A percentile compares a stretch with the other conserved stretches of the same genome.
Evolutionary conservation across 1,140 invertebrate species (phyloP).

Genomic region (Eupeodes corollae): DNA sequence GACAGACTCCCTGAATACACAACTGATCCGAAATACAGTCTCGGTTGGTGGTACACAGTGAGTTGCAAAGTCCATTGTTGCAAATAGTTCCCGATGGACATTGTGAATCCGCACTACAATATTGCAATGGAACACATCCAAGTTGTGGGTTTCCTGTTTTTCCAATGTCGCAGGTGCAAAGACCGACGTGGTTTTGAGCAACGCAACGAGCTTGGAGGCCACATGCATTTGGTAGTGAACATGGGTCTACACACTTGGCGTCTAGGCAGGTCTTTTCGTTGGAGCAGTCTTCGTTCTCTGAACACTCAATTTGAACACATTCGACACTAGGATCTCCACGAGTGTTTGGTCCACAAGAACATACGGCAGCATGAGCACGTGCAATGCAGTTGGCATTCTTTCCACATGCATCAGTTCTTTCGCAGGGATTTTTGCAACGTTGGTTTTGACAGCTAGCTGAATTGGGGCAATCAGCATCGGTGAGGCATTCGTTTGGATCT

Average conservation of each 20-base stretch:
- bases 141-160: constrained; percentile 75
- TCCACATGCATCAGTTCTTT: constrained; percentile 52
- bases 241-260: constrained; percentile 70
- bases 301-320: constrained; percentile 65
- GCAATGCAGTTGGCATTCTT: constrained; percentile 61
- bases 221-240: constrained; percentile 66
- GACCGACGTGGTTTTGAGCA: constrained; percentile 58
- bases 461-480: constrained; percentile 65
- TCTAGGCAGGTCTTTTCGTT: constrained; percentile 60
- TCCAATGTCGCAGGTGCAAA: constrained; percentile 68
- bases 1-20: constrained; percentile 66
- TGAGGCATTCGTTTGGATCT: constrained; percentile 66
- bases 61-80: constrained; percentile 65
- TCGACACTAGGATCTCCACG: constrained; percentile 59
- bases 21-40: constrained; percentile 72
- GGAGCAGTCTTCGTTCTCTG: constrained; percentile 64
- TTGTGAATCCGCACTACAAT: constrained; percentile 62
- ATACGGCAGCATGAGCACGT: constrained; percentile 53
- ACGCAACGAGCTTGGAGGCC: constrained; percentile 65
- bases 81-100: constrained; percentile 72
- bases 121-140: constrained; percentile 67
- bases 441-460: constrained; percentile 65
- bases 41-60: constrained; percentile 59
- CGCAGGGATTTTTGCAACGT: constrained; percentile 71
- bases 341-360: constrained; percentile 63